phyloP scores from a whole-genome alignment of 2,113 vertebrate species.

The Anhinga anhinga region DNA sequence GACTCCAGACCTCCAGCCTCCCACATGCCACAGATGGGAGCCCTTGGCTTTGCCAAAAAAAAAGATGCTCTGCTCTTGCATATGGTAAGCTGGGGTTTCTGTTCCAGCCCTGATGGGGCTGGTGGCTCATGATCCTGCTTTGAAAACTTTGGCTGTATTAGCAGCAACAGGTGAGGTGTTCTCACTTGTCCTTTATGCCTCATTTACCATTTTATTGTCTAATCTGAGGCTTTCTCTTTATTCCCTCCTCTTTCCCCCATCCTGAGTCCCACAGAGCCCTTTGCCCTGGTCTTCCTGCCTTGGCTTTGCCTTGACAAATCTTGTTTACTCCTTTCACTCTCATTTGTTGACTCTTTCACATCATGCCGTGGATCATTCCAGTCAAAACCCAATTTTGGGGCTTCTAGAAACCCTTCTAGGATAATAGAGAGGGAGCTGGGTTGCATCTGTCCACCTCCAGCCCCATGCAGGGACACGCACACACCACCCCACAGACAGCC shows the following conservation, averaged over 20 bases:
- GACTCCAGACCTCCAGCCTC: neutral
- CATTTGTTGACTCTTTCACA: neutral
- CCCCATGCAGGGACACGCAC: accelerated
- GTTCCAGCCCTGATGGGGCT: neutral
- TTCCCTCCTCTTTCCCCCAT: neutral
- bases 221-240: neutral
- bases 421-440: neutral
- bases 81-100: neutral
- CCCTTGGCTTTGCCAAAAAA: neutral
- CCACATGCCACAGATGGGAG: neutral
- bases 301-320: neutral
- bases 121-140: neutral
- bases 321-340: neutral
- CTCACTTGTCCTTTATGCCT: neutral
- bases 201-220: neutral
- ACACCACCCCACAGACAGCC: neutral
- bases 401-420: neutral
- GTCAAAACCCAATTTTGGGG: neutral
- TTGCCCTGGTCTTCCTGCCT: neutral
- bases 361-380: neutral
- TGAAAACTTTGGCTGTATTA: neutral
- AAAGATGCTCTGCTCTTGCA: neutral
- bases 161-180: neutral
- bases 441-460: neutral
- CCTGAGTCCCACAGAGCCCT: neutral